Evolutionary conservation across 2,797 vertebrate species (phyloP), one percentile per base, ranked within the genome.

Genomic region (Nyctibius grandis): DNA sequence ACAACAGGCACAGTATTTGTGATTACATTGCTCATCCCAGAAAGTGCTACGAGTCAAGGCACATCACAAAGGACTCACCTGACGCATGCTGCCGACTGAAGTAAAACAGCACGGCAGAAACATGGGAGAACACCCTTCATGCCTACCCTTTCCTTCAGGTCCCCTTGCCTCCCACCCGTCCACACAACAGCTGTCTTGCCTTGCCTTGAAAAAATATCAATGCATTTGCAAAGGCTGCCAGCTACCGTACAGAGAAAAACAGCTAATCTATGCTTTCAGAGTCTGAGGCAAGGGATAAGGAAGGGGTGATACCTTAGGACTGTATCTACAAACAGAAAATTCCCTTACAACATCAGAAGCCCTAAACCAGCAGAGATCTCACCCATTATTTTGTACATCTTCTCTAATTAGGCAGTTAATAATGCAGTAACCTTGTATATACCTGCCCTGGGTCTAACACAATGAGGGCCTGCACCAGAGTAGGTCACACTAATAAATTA

Each of bases 81-180:
- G 59, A 50, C 11, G 21, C 47, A 38, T 0, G 0, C 20, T 74
- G 54, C 45, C 69, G 61, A 25, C 63, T 59, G 82, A 86, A 94
- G 85, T 73, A 93, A 93, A 96, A 94, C 63, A 89, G 57, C 68
- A 69, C 8, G 15, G 83, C 70, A 89, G 60, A 72, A 76, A 44
- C 1, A 9, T 6, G 28, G 89, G 88, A 95, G 83, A 89, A 88
- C 33, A 95, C 51, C 15, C 59, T 77, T 85, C 79, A 59, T 1
- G 1, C 29, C 38, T n/a, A n/a, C 11, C 22, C 23, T 42, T 48
- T 70, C 40, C 29, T 69, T 53, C 45, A 33, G 40, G 36, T 15
- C 12, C 33, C 7, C 3, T 54, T 77, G 33, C 0, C 0, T 68
- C 33, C 34, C 28, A 54, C 23, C 19, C 0, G 0, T 9, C 29